Base-by-base conservation (phyloP, 2,113 vertebrate species). In the Myotis yumanensis region DNA sequence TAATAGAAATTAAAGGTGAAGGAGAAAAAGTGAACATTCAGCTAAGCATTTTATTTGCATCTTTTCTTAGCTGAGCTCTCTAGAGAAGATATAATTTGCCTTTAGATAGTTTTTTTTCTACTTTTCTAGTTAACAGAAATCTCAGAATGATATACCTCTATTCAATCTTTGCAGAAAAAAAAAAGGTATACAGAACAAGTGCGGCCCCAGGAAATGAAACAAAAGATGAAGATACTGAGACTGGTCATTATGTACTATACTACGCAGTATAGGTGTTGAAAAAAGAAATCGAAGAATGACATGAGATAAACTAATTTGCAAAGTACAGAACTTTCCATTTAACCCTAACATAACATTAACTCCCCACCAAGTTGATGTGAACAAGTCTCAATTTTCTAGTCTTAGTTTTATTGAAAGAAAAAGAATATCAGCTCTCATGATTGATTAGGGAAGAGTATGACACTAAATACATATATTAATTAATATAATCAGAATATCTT, bases 201-300 rank as follows among this genome's bases (percentile, higher is more conserved):
- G 37, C 59, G 72, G 82, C 72, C 62, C 52, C 89, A 14, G 80
- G 15, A 89, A 94, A 92, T 86, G 17, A 93, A 90, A 86, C 11
- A 95, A 79, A 95, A 91, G 43, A 95, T 89, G 11, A 96, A 88
- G 51, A 86, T 11, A 23, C 7, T 89, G 54, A 86, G 35, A 86
- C 73, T 73, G 88, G 18, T 77, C 8, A 83, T 79, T 83, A 80
- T 22, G 40, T 46, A 89, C 48, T 75, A 8, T 35, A 68, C 25
- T 51, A 57, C 11, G 20, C 2, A 94, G 28, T 46, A 40, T 1
- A 89, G 16, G 66, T 71, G 32, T 30, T 52, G 32, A 84, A 92
- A 93, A 89, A 25, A 83, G 40, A 84, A 90, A 93, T 6, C 40
- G 10, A 84, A 91, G 25, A 88, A 32, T 86, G 12, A 46, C 11